Evolutionary conservation across 1,140 invertebrate genomes (phyloP).

Genomic region (Choristoneura fumiferana): DNA sequence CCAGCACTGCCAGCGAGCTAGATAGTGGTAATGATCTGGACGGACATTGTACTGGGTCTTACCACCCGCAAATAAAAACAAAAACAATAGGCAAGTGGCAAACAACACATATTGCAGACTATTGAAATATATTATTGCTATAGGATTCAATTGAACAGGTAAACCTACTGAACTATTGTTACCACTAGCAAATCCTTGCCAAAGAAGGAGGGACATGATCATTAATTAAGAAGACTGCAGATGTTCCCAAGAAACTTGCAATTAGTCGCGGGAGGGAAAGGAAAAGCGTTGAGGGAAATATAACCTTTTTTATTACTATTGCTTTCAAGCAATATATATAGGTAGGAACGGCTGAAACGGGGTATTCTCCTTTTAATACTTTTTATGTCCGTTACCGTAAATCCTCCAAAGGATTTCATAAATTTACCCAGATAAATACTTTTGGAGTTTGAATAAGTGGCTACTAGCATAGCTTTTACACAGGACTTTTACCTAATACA

Average conservation of each 20-base stretch:
- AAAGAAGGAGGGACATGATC: constrained; percentile 31
- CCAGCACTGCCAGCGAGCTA: too few relatives aligned
- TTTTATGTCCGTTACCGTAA: constrained; percentile 2
- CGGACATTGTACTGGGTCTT: too few relatives aligned
- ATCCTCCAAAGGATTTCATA: neutral
- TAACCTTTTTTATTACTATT: constrained; percentile 34
- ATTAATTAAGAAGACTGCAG: constrained; percentile 57
- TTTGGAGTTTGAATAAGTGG: neutral
- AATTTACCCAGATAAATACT: neutral
- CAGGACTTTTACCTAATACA: too few relatives aligned
- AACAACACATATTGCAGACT: too few relatives aligned
- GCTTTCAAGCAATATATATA: constrained; percentile 5
- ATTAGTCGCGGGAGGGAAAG: constrained; percentile 35
- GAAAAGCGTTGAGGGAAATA: constrained; percentile 29
- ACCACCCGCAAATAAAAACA: too few relatives aligned
- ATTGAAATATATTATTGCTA: too few relatives aligned
- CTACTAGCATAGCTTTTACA: too few relatives aligned
- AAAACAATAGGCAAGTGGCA: too few relatives aligned
- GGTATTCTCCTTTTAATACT: constrained; percentile 4
- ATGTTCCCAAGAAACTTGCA: constrained; percentile 51
- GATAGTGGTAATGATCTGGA: too few relatives aligned
- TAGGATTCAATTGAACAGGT: too few relatives aligned
- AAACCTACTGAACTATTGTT: neutral
- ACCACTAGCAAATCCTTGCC: constrained; percentile 21
- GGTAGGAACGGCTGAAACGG: neutral